Conservation (phyloP, 30 jellyfish, hydroid and myxozoan species). For the Aurelia sp. region DNA sequence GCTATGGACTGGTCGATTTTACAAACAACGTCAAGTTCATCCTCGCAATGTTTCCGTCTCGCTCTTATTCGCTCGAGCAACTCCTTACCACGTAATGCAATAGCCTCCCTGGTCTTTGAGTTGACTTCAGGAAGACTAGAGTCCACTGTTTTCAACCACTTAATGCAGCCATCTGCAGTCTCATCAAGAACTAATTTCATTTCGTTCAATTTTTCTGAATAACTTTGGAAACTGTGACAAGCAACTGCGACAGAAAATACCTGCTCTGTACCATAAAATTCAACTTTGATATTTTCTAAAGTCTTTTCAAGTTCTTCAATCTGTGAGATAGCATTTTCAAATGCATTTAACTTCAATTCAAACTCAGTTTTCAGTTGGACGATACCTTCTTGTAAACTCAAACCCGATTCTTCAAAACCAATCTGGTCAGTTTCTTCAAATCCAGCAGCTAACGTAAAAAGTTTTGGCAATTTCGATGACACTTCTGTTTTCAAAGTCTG, state of each 20-base stretch:
- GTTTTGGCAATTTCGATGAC: slow-evolving; percentile 34
- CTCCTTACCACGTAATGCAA: background rate
- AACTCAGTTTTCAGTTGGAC: slow-evolving; percentile 27
- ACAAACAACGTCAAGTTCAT: background rate
- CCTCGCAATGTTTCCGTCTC: background rate
- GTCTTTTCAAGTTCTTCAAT: background rate
- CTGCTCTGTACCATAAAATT: background rate
- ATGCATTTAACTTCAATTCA: background rate
- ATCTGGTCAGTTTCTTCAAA: background rate
- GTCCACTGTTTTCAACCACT: background rate
- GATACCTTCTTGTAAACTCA: slow-evolving; percentile 32
- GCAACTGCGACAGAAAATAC: background rate
- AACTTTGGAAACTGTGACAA: slow-evolving; percentile 1
- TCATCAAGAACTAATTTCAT: background rate
- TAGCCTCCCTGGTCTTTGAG: background rate
- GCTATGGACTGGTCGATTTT: background rate
- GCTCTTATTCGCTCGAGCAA: background rate
- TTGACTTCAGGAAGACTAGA: background rate
- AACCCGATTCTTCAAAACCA: background rate
- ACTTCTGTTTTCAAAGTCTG: slow-evolving; percentile 22
- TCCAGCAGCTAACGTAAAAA: background rate
- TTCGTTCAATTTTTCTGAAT: background rate
- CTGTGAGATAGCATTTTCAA: slow-evolving; percentile 1
- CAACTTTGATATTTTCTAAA: background rate
- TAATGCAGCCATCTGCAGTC: slow-evolving; percentile 6